These are phyloP conservation scores for Scaptomyza parva DNA, from an alignment of 2,888 invertebrate species.

Conservation along the genomic window DNA sequence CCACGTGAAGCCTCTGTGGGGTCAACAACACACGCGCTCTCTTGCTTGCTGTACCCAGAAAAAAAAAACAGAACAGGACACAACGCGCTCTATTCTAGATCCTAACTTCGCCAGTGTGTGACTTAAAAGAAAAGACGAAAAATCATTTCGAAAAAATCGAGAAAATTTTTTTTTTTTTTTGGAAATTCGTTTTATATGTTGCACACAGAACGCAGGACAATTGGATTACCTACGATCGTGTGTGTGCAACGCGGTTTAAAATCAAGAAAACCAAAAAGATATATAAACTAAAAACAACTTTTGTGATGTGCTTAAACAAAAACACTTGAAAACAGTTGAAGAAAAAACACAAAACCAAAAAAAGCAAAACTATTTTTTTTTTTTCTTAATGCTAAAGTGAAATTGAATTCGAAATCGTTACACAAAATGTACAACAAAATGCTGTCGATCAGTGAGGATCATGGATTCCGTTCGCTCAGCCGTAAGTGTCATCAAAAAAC, in stretches of 20 bases:
- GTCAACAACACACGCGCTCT: constrained; percentile 82
- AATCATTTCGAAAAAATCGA: background rate
- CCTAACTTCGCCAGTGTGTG: constrained; percentile 40
- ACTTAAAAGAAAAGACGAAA: constrained; percentile 5
- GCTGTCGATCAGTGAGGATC: constrained; percentile 85
- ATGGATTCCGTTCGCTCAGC: constrained; percentile 85
- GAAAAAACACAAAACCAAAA: constrained; percentile 14
- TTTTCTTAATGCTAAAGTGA: constrained; percentile 50
- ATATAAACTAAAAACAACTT: constrained; percentile 17
- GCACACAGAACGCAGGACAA: constrained; percentile 70
- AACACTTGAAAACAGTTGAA: background rate
- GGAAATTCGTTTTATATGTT: constrained; percentile 21
- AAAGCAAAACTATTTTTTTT: constrained; percentile 30
- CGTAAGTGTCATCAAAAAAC: too few species aligned
- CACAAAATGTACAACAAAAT: constrained; percentile 81
- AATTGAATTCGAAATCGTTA: background rate
- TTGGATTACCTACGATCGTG: constrained; percentile 78
- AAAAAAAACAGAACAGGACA: constrained; percentile 29
- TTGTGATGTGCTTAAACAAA: constrained; percentile 57
- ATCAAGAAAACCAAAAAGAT: constrained; percentile 13
- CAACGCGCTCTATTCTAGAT: constrained; percentile 45
- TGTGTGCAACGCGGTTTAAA: constrained; percentile 60
- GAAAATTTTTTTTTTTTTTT: constrained; percentile 25
- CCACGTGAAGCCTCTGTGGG: constrained; percentile 84
- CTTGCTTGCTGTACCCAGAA: constrained; percentile 27